Conservation (phyloP, 2,113 vertebrate species). For the Gopherus flavomarginatus region DNA sequence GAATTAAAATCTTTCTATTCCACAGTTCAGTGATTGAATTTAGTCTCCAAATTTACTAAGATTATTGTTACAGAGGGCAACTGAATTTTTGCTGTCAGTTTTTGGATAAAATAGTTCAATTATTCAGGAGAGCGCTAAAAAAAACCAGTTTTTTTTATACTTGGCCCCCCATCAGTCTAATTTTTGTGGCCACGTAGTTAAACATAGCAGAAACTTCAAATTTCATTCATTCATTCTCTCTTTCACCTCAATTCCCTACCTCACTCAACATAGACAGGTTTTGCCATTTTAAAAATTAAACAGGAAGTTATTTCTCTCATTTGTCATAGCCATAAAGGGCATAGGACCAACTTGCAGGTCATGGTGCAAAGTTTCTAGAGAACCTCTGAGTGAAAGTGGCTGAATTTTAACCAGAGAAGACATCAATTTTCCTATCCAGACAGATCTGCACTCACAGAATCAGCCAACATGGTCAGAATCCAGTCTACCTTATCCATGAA, state of each 20-base stretch:
- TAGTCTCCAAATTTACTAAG: neutral
- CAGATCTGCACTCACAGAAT: neutral
- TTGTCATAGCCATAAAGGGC: neutral
- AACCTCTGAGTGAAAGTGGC: neutral
- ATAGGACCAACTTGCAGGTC: neutral
- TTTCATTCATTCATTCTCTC: neutral
- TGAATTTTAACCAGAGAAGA: neutral
- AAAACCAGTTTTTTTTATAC: neutral
- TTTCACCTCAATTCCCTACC: neutral
- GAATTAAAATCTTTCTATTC: neutral
- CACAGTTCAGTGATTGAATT: neutral
- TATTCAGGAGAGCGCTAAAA: neutral
- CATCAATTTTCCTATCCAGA: neutral
- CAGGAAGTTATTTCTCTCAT: neutral
- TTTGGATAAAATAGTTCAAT: neutral
- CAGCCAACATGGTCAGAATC: neutral
- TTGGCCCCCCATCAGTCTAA: neutral
- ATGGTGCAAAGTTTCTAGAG: neutral
- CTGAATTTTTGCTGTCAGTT: neutral
- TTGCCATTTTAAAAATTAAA: neutral
- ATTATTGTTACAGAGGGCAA: neutral
- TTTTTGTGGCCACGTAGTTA: neutral
- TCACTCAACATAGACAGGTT: neutral
- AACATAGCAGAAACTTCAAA: neutral
- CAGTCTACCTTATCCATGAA: neutral